phyloP scores from a whole-genome alignment of 2,113 vertebrate species.

The Mormyrus iriodes region DNA sequence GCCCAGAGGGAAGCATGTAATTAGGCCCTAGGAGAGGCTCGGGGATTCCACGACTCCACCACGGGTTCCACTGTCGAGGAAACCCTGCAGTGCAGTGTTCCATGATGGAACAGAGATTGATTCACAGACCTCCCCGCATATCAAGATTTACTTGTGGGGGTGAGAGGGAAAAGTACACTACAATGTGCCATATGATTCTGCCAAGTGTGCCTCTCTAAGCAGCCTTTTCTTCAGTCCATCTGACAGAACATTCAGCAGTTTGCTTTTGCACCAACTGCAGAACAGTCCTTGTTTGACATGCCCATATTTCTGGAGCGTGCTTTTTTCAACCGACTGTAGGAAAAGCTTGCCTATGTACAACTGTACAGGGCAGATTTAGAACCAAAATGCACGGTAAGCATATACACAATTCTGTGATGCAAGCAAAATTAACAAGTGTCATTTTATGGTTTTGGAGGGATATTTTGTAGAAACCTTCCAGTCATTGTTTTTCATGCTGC shows the following conservation, averaged over 20 bases:
- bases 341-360: constrained; percentile 2
- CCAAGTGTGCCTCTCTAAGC: constrained; percentile 36
- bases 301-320: neutral
- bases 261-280: constrained; percentile 30
- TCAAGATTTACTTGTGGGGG: constrained; percentile 37
- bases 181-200: constrained; percentile 16
- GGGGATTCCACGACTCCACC: neutral
- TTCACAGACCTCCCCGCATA: constrained; percentile 31
- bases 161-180: neutral
- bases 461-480: neutral
- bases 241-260: constrained; percentile 37
- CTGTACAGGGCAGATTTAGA: neutral
- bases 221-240: constrained; percentile 42
- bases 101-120: constrained; percentile 40
- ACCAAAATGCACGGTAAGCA: neutral
- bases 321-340: neutral
- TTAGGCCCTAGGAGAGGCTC: constrained; percentile 53
- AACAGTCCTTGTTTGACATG: constrained; percentile 22
- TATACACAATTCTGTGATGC: neutral
- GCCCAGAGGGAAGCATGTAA: constrained; percentile 42
- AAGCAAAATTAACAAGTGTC: neutral
- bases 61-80: constrained; percentile 29
- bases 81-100: neutral
- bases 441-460: neutral
- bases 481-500: neutral